Percentiles rank a stretch among this genome's conserved stretches.
phyloP scores from a whole-genome alignment of 2,113 vertebrate genomes.

The Psittacara wagleri region DNA sequence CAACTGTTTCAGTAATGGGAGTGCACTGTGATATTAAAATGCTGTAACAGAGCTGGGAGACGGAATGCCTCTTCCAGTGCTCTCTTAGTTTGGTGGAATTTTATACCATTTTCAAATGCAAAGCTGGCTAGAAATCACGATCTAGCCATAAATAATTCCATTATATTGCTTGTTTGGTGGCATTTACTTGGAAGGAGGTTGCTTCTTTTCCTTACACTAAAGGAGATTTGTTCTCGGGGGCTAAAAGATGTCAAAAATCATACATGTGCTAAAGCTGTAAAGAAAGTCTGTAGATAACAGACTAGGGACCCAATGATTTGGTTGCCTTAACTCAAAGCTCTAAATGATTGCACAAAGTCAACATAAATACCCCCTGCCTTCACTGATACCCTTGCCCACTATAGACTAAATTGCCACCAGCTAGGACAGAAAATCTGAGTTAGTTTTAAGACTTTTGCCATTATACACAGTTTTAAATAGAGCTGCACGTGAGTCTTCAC shows the following conservation, averaged over 20 bases:
- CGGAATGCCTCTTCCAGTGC: background rate
- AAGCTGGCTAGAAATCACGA: background rate
- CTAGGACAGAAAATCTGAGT: background rate
- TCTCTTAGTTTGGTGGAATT: background rate
- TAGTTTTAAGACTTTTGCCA: background rate
- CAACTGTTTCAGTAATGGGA: slow-evolving; percentile 25
- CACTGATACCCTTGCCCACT: background rate
- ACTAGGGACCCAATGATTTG: background rate
- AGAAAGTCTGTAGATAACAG: background rate
- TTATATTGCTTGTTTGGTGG: slow-evolving; percentile 17
- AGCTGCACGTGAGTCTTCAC: background rate
- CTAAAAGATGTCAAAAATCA: slow-evolving; percentile 19
- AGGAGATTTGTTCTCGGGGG: background rate
- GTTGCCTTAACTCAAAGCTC: background rate
- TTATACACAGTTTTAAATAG: background rate
- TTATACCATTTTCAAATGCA: slow-evolving; percentile 14
- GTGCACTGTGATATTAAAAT: background rate
- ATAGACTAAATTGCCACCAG: background rate
- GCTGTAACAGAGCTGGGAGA: background rate
- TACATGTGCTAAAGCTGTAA: slow-evolving; percentile 3
- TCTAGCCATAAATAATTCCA: slow-evolving; percentile 14
- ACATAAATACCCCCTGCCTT: background rate
- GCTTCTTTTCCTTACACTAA: background rate
- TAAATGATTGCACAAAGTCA: background rate
- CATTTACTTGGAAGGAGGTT: slow-evolving; percentile 35